Percentiles rank a stretch among this genome's conserved stretches.
phyloP scores from a whole-genome alignment of 2,113 vertebrate genomes.

The Oceanites oceanicus region DNA sequence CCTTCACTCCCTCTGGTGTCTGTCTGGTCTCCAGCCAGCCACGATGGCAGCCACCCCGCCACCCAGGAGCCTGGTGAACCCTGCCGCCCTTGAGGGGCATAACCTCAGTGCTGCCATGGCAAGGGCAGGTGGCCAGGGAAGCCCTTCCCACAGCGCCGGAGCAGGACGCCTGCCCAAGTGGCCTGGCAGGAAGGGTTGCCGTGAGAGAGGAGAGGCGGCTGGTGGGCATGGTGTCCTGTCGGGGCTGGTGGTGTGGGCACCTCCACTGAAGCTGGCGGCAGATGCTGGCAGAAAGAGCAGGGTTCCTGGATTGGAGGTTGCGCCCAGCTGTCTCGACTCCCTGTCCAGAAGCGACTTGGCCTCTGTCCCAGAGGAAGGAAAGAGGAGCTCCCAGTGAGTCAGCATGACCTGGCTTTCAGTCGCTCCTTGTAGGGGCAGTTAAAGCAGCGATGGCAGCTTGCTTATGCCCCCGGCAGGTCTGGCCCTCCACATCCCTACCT shows the following conservation, averaged over 20 bases:
- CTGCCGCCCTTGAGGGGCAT: fast-evolving
- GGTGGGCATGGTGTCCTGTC: neutral
- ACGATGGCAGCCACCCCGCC: fast-evolving
- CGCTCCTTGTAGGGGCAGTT: neutral
- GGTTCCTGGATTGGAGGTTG: neutral
- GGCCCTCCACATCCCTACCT: neutral
- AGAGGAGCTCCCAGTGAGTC: neutral
- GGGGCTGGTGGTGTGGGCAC: no score
- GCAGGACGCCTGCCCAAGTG: neutral
- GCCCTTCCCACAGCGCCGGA: neutral
- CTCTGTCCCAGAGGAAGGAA: neutral
- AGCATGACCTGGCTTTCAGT: neutral
- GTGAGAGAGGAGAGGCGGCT: neutral
- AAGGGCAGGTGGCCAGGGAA: neutral
- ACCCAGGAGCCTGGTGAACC: neutral
- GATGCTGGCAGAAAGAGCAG: neutral
- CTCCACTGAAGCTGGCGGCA: fast-evolving
- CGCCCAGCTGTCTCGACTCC: neutral
- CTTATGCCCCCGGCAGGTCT: fast-evolving
- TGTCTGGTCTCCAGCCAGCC: neutral
- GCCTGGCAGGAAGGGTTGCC: neutral
- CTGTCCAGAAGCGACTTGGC: neutral
- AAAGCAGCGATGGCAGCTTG: neutral
- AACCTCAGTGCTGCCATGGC: fast-evolving
- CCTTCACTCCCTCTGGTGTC: neutral